Percentiles rank a stretch among this genome's conserved stretches.
These are phyloP conservation scores for Phoxinus phoxinus DNA, from an alignment of 2,113 vertebrate genomes.

Conservation along the genomic window DNA sequence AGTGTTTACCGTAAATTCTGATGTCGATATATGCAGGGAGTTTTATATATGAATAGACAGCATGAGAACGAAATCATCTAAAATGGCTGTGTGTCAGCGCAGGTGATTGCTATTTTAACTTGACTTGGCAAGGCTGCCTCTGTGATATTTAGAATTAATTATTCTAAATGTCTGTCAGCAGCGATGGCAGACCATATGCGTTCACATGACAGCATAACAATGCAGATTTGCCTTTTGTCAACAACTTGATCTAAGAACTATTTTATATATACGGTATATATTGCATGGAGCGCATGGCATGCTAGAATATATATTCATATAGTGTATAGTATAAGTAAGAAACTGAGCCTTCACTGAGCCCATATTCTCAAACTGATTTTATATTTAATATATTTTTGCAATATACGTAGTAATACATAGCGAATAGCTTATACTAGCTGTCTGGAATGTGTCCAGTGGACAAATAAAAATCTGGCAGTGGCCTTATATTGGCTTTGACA, in stretches of 20 bases:
- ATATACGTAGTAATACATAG: background rate
- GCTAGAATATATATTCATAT: no score
- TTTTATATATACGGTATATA: no score
- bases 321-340: no score
- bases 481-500: slow-evolving; percentile 81
- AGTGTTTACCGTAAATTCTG: no score
- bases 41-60: background rate
- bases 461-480: slow-evolving; percentile 69
- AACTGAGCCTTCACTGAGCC: no score
- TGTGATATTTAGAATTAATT: slow-evolving; percentile 33
- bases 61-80: slow-evolving; percentile 12
- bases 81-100: slow-evolving; percentile 6
- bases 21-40: background rate
- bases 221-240: background rate
- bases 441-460: slow-evolving; percentile 79
- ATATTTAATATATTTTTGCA: background rate
- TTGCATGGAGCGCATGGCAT: no score
- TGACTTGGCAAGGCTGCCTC: slow-evolving; percentile 7
- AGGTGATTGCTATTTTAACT: slow-evolving; percentile 36
- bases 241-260: no score
- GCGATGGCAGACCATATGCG: background rate
- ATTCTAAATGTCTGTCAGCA: slow-evolving; percentile 2
- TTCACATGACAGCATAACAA: background rate
- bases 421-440: background rate
- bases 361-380: background rate